Evolutionary conservation across 2,113 vertebrate genomes (phyloP).

Genomic region (Willisornis vidua): DNA sequence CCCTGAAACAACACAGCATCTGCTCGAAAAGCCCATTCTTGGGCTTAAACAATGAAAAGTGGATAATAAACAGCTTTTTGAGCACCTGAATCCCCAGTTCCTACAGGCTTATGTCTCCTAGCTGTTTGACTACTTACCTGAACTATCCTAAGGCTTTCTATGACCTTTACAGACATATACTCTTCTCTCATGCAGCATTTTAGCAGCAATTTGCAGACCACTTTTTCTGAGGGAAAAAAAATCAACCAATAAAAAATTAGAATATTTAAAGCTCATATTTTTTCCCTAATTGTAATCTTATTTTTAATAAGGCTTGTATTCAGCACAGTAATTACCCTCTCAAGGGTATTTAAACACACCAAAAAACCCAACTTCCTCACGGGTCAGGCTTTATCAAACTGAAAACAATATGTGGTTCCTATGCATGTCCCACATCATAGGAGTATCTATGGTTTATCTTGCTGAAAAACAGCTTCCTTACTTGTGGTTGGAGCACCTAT

Average conservation of each 20-base stretch:
- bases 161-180: not conserved
- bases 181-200: not conserved
- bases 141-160: not conserved
- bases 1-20: not conserved
- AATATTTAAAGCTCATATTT: not conserved
- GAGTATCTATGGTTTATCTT: not conserved
- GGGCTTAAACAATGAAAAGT: not conserved
- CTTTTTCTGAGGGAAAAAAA: not conserved
- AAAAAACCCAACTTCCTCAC: not conserved
- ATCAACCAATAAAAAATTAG: not conserved
- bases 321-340: not conserved
- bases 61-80: not conserved
- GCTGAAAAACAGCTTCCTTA: not conserved
- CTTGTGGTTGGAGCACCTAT: not conserved
- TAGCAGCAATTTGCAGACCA: not conserved
- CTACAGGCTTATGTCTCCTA: not conserved
- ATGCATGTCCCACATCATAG: not conserved
- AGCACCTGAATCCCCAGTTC: not conserved
- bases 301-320: not conserved
- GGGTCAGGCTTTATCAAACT: not conserved
- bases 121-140: not conserved
- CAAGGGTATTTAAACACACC: not conserved
- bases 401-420: not conserved
- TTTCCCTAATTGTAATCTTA: not conserved
- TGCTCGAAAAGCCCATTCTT: not conserved